Evolutionary conservation across 2,888 invertebrate species (phyloP).

Genomic region (Calliopum simillimum): DNA sequence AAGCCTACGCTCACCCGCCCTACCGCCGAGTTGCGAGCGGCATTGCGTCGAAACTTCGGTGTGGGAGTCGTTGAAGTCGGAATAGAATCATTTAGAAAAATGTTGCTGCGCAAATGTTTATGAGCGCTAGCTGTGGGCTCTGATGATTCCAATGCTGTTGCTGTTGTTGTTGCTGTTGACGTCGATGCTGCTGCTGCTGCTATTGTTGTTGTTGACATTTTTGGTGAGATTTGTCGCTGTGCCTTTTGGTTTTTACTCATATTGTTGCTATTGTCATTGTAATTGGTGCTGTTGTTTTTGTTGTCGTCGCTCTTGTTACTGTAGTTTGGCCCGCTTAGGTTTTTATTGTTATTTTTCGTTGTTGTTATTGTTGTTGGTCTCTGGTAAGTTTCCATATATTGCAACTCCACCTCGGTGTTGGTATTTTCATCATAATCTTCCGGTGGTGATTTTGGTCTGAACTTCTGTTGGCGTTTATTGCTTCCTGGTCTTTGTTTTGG

Average conservation of each 20-base stretch:
- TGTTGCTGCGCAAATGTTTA: slow-evolving; percentile 64
- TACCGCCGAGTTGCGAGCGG: slow-evolving; percentile 59
- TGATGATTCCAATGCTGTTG: slow-evolving; percentile 35
- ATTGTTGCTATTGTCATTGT: slow-evolving; percentile 37
- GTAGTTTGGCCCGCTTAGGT: not conserved
- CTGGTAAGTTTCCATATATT: slow-evolving; percentile 57
- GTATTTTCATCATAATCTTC: slow-evolving; percentile 19
- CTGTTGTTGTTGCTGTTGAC: slow-evolving; percentile 39
- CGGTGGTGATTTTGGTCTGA: not conserved
- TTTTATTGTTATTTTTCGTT: slow-evolving; percentile 18
- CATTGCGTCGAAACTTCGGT: slow-evolving; percentile 44
- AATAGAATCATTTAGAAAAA: slow-evolving; percentile 63
- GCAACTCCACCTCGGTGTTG: slow-evolving; percentile 19
- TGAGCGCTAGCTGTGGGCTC: slow-evolving; percentile 43
- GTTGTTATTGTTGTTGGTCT: slow-evolving; percentile 19
- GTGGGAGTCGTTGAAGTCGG: slow-evolving; percentile 51
- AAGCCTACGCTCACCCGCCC: slow-evolving; percentile 64
- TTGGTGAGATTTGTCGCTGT: slow-evolving; percentile 54
- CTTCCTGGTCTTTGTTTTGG: slow-evolving; percentile 35
- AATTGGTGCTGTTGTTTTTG: slow-evolving; percentile 26
- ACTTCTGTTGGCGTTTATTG: slow-evolving; percentile 27
- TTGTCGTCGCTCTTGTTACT: slow-evolving; percentile 41
- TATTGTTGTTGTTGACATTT: slow-evolving; percentile 45
- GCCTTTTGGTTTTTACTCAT: slow-evolving; percentile 29
- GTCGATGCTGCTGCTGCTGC: slow-evolving; percentile 26